These are phyloP conservation scores for Thereva unica DNA, from an alignment of 2,888 invertebrate species.

Conservation along the genomic window DNA sequence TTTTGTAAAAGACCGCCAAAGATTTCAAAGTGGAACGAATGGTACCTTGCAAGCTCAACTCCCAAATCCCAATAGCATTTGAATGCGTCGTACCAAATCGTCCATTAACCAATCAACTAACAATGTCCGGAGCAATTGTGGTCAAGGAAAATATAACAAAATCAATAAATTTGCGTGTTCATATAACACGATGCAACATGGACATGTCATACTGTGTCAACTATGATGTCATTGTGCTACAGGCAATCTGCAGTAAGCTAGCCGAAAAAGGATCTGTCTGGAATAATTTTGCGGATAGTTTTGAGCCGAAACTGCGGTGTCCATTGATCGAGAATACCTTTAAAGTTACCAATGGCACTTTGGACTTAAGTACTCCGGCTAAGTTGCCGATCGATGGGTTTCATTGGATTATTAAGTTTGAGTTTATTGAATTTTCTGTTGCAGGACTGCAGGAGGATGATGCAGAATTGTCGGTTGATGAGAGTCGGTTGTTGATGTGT, in stretches of 20 bases:
- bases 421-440: constrained; percentile 16
- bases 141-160: constrained; percentile 33
- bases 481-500: constrained; percentile 13
- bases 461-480: background rate
- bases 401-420: constrained; percentile 36
- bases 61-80: constrained; percentile 16
- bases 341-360: constrained; percentile 5
- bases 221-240: constrained; percentile 16
- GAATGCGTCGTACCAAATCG: constrained; percentile 31
- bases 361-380: constrained; percentile 18
- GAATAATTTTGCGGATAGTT: constrained; percentile 15
- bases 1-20: background rate
- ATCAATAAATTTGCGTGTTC: constrained; percentile 16
- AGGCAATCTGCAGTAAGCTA: constrained; percentile 30
- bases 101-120: constrained; percentile 27
- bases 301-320: constrained; percentile 30
- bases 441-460: background rate
- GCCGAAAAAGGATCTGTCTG: constrained; percentile 19
- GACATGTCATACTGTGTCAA: constrained; percentile 33
- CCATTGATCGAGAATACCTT: constrained; percentile 29
- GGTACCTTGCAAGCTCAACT: constrained; percentile 16
- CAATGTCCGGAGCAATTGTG: constrained; percentile 29
- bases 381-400: constrained; percentile 35
- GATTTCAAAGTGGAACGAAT: constrained; percentile 35
- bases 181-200: constrained; percentile 36